Evolutionary conservation across 1,140 invertebrate species (phyloP), one percentile per base, ranked within the genome.

Genomic region (Drosophila obscura): DNA sequence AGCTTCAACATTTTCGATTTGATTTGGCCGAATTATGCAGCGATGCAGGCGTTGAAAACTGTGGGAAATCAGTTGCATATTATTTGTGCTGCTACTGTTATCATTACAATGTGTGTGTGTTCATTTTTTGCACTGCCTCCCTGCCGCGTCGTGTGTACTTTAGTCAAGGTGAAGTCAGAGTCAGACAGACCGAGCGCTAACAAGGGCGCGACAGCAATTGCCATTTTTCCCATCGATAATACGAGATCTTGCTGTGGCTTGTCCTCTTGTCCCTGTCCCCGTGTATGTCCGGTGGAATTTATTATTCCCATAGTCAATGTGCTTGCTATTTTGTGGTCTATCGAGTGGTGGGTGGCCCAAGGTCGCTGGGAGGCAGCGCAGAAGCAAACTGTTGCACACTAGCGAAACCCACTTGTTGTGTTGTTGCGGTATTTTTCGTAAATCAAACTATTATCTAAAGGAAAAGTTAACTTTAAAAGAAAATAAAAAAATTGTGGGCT

Each of bases 121-220:
- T 19, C 19, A 19, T 19, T 49, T 58, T 57, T 68, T 76, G 76
- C 68, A 71, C 64, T 63, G 79, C 55, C 57, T 9, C 22, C 24
- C 26, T 46, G 44, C 31, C 22, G 35, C 63, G 58, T 49, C 64
- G 60, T 57, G 68, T 87, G 81, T 78, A 85, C 81, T 85, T 85
- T 85, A 85, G 81, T 85, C 81, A 85, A 85, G 81, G 81, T 85
- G 81, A 85, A 85, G 82, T 87, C 82, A 85, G 77, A 85, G 81
- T 85, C 81, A 85, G 74, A 72, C 44, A 28, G 35, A 24, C 22
- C 22, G 11, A 35, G 45, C 26, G 51, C 66, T 9, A 60, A 51
- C 73, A 73, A 81, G 57, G 62, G 69, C 73, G 61, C 73, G 61
- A 35, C 49, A 73, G 68, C 44, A 44, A 60, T 73, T 28, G 53